Conservation (phyloP, 2,113 vertebrate species). For the Pterocles burchelli region DNA sequence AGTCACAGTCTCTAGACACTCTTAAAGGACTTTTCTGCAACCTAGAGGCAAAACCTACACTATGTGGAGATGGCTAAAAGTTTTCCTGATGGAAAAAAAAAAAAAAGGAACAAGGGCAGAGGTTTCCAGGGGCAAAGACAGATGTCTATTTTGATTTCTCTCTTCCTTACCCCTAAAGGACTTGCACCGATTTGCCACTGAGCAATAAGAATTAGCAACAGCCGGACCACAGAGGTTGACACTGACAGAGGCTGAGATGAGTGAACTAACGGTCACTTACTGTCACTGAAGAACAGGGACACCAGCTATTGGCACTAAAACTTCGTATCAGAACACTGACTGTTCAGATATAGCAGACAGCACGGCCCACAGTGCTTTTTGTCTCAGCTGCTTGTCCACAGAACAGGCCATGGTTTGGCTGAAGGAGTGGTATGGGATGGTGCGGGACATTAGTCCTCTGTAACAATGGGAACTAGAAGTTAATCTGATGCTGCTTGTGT, state of each 20-base stretch:
- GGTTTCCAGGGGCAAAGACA: conserved; percentile 26
- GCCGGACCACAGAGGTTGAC: not conserved
- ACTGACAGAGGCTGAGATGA: not conserved
- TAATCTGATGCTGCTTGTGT: too few relatives aligned
- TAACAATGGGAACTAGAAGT: not conserved
- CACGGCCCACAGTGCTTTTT: not conserved
- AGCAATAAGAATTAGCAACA: not conserved
- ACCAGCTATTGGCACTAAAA: not conserved
- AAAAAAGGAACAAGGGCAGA: not conserved
- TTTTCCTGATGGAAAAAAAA: not conserved
- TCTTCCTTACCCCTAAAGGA: not conserved
- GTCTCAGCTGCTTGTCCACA: not conserved
- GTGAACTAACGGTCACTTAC: not conserved
- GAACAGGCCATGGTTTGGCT: not conserved
- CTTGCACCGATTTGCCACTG: not conserved
- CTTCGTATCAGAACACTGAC: not conserved
- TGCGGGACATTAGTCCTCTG: not conserved
- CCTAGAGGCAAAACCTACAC: not conserved
- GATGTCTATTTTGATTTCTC: conserved; percentile 3
- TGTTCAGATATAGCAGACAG: not conserved
- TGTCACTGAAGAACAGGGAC: not conserved
- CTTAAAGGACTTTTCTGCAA: not conserved
- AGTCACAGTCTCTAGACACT: not conserved
- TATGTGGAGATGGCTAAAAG: not conserved
- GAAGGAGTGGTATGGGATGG: rapidly evolving